Evolutionary conservation across 37 sponge, comb jelly and placozoan species (phyloP), one percentile per base, ranked within the genome.

Genomic region (Mnemiopsis leidyi): DNA sequence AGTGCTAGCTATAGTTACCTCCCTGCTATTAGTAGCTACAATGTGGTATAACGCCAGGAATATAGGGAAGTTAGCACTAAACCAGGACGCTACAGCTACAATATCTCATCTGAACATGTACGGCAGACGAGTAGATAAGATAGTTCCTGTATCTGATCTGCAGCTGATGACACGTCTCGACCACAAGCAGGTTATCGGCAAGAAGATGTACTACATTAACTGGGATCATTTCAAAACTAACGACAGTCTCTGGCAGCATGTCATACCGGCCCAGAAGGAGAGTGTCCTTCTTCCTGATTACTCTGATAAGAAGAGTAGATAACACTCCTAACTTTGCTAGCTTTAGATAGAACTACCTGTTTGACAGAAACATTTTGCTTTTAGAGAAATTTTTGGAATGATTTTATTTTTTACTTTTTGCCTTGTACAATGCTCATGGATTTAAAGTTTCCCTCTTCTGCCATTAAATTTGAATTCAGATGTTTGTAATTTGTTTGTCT

Each of bases 1-100:
- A 0, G 0, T 33, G 38, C 25, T 33, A 7, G 9, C 25, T 26
- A 21, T 40, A 7, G 38, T 85, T 37, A 28, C 32, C 61, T n/a
- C 90, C 24, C 61, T 85, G 21, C 36, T 85, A 9, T 36, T 85
- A 1, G 1, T 39, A 0, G 24, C 61, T 5, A 85, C 61, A 7
- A 85, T 85, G 90, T 85, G 90, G 90, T 85, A 85, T 25, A 85
- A 40, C 61, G 32, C 90, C 30, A 38, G 90, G 61, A 28, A 61
- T 85, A 85, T 85, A 26, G 90, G 90, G 39, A 85, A 85, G 30
- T 23, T 85, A 23, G 23, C 35, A 29, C 90, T 85, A 7, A 85
- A 85, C 39, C 38, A 85, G 38, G 90, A 40, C 23, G 39, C 36
- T 5, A 85, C 90, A 18, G 90, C 36, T 18, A 85, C 90, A 0